phyloP scores from a whole-genome alignment of 2,113 vertebrate genomes.

The Turdus rufiventris region DNA sequence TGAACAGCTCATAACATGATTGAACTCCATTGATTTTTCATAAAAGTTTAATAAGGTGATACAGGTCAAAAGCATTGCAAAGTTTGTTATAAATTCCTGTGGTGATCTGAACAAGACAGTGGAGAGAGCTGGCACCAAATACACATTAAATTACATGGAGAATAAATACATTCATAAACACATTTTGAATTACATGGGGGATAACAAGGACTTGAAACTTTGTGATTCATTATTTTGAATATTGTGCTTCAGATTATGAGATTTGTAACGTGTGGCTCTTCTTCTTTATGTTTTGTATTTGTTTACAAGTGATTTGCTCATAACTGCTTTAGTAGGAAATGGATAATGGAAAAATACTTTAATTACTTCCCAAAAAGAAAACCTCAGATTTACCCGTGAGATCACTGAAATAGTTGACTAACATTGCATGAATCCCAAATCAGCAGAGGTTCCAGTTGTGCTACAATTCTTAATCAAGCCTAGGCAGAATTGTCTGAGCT shows the following conservation, averaged over 20 bases:
- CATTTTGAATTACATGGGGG: background rate
- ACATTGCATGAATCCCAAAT: background rate
- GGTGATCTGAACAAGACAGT: slow-evolving; percentile 30
- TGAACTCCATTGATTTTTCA: slow-evolving; percentile 75
- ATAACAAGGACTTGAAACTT: background rate
- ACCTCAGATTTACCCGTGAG: background rate
- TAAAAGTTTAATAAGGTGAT: slow-evolving; percentile 75
- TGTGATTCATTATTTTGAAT: background rate
- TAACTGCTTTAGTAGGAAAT: background rate
- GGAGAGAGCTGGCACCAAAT: slow-evolving; percentile 19
- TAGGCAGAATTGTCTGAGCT: background rate
- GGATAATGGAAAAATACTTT: background rate
- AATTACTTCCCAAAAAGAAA: background rate
- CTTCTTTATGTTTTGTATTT: background rate
- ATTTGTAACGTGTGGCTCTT: background rate
- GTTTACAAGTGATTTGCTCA: background rate
- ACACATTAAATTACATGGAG: background rate
- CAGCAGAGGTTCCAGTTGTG: background rate
- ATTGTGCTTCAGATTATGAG: background rate
- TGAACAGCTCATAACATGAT: slow-evolving; percentile 52
- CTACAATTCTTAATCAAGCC: background rate
- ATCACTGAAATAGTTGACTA: background rate
- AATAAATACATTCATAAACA: background rate
- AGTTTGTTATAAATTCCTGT: slow-evolving; percentile 68
- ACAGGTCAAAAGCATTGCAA: slow-evolving; percentile 72